Conservation (phyloP, 2,797 vertebrate species). For the Tamandua tetradactyla region DNA sequence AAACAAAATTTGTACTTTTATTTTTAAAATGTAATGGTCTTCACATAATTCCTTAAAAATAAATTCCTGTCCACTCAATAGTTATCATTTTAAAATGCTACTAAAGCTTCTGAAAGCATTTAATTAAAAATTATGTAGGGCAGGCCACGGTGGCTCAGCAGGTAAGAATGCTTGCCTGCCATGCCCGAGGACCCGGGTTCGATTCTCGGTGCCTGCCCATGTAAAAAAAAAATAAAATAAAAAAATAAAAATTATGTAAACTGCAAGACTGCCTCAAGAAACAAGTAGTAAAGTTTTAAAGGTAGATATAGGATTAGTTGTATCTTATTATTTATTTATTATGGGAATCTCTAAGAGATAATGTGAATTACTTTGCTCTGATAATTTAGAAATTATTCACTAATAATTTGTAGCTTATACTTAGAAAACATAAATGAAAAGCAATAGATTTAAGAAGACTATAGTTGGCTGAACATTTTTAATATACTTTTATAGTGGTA, state of each 20-base stretch:
- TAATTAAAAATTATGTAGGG: not conserved
- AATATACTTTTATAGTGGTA: not conserved
- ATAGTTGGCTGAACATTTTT: not conserved
- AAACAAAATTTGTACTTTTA: slow-evolving; percentile 10
- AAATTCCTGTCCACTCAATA: not conserved
- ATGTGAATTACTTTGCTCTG: not conserved
- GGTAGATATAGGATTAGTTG: not conserved
- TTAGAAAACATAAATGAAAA: slow-evolving; percentile 36
- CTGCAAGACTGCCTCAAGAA: not conserved
- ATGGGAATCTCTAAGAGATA: not conserved
- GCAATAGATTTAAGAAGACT: not conserved
- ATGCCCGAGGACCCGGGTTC: no score
- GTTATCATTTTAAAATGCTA: slow-evolving; percentile 11
- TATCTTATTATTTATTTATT: slow-evolving; percentile 15
- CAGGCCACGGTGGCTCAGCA: no score
- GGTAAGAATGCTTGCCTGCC: no score
- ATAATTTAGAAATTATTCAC: not conserved
- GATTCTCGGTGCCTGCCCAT: no score
- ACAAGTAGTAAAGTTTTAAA: not conserved
- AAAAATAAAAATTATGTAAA: not conserved
- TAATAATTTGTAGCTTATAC: not conserved
- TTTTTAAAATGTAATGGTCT: not conserved
- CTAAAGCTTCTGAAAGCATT: slow-evolving; percentile 4
- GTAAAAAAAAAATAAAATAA: no score
- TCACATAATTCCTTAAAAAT: not conserved